These are phyloP conservation scores for Dasypus novemcinctus DNA, from an alignment of 2,113 vertebrate species.

Conservation along the genomic window DNA sequence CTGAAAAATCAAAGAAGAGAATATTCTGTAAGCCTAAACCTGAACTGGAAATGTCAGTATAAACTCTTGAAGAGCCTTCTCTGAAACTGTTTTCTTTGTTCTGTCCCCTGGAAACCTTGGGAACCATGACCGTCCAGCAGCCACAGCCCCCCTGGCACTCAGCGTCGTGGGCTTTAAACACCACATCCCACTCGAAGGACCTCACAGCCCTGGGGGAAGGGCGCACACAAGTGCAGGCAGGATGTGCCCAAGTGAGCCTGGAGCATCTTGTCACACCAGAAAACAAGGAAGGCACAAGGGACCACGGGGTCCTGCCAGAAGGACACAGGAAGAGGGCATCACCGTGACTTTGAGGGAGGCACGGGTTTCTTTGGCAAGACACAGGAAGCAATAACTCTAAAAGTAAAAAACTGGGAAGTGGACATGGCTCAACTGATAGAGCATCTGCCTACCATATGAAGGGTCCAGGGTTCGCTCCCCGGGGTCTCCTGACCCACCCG, in stretches of 20 bases:
- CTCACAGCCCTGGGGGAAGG: rapidly evolving
- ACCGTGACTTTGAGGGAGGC: background rate
- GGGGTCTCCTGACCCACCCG: too few relatives aligned
- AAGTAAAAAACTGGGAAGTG: background rate
- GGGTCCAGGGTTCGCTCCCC: too few relatives aligned
- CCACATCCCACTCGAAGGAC: background rate
- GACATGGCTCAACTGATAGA: too few relatives aligned
- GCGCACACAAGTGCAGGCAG: too few relatives aligned
- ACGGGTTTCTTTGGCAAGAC: too few relatives aligned
- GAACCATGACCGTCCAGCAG: background rate
- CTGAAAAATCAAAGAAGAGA: background rate
- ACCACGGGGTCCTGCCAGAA: background rate
- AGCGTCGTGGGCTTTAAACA: background rate
- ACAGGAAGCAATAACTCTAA: too few relatives aligned
- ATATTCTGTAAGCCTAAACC: too few relatives aligned
- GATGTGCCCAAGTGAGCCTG: too few relatives aligned
- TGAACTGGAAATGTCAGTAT: background rate
- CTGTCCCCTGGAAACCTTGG: background rate
- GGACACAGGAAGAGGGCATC: background rate
- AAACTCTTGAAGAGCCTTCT: too few relatives aligned
- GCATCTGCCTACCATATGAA: too few relatives aligned
- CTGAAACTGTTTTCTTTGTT: background rate
- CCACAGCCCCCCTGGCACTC: rapidly evolving
- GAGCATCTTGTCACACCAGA: background rate
- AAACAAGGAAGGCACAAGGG: background rate